Conservation (phyloP, 92 coral and sea anemone genomes). For the Plumapathes pennacea region DNA sequence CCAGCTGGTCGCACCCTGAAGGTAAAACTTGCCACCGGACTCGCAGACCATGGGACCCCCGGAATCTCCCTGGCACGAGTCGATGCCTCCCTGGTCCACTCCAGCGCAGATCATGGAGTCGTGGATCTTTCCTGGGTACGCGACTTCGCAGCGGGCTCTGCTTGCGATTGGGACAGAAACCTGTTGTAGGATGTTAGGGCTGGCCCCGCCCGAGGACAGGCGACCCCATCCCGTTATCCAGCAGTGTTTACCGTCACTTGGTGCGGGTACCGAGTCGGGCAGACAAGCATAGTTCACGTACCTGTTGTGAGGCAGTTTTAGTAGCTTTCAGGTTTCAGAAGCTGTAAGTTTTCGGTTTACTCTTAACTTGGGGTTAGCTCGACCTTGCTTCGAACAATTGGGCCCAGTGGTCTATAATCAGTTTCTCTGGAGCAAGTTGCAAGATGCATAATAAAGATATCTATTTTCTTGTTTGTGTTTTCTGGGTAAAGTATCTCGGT, state of each 20-base stretch:
- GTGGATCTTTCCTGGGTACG: conserved; percentile 29
- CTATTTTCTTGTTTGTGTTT: too few species aligned
- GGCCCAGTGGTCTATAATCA: too few species aligned
- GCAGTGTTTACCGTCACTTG: conserved; percentile 8
- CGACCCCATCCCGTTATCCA: conserved; percentile 66
- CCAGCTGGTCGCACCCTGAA: too few species aligned
- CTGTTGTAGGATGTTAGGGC: conserved; percentile 38
- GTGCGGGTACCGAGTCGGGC: conserved; percentile 29
- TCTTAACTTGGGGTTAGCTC: too few species aligned
- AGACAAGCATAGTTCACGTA: conserved; percentile 46
- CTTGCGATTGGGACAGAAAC: conserved; percentile 49
- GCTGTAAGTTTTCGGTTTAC: too few species aligned
- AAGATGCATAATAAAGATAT: too few species aligned
- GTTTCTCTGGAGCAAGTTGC: too few species aligned
- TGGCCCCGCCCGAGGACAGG: conserved; percentile 31
- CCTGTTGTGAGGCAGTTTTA: too few species aligned
- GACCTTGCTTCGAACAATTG: too few species aligned
- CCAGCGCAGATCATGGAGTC: conserved; percentile 62
- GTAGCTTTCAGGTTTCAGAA: too few species aligned
- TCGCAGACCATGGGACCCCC: conserved; percentile 42
- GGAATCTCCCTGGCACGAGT: conserved; percentile 62
- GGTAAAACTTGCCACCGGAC: too few species aligned
- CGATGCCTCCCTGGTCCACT: conserved; percentile 52
- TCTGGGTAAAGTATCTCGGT: too few species aligned
- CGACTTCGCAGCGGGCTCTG: conserved; percentile 13